A percentile compares a stretch with the other conserved stretches of the same genome.
Evolutionary conservation across 2,888 invertebrate genomes (phyloP).

Genomic region (Melangyna quadrimaculata): DNA sequence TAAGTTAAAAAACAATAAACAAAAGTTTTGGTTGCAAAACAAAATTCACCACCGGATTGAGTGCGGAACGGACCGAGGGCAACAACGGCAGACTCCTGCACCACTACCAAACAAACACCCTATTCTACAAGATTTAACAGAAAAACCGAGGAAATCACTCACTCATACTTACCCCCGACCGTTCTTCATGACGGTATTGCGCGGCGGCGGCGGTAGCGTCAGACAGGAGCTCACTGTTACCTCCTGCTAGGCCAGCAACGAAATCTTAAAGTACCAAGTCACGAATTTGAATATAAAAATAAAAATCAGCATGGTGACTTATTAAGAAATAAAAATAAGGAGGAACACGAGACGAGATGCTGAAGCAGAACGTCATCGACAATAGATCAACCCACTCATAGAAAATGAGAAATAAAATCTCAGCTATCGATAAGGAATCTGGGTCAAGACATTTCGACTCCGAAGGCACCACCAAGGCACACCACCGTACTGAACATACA

Average conservation of each 20-base stretch:
- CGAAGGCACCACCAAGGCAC: no score
- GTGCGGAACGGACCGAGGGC: slow-evolving; percentile 21
- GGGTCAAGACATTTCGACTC: slow-evolving; percentile 57
- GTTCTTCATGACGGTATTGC: no score
- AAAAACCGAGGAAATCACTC: slow-evolving; percentile 54
- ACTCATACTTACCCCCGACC: slow-evolving; percentile 23
- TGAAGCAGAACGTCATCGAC: slow-evolving; percentile 57
- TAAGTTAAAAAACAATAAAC: slow-evolving; percentile 58
- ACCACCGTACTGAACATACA: background rate
- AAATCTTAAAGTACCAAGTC: slow-evolving; percentile 64
- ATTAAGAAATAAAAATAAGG: slow-evolving; percentile 65
- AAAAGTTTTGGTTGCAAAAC: slow-evolving; percentile 53
- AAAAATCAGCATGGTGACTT: slow-evolving; percentile 65
- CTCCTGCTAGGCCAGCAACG: slow-evolving; percentile 66
- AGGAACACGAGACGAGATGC: slow-evolving; percentile 41
- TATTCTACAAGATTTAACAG: slow-evolving; percentile 12
- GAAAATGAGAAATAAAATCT: slow-evolving; percentile 65
- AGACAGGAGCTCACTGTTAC: slow-evolving; percentile 65
- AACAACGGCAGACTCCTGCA: background rate
- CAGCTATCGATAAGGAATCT: slow-evolving; percentile 63
- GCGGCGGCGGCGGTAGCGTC: slow-evolving; percentile 30
- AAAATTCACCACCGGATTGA: slow-evolving; percentile 41
- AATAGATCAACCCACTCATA: slow-evolving; percentile 63
- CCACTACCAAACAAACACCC: background rate
- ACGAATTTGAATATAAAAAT: slow-evolving; percentile 69